Evolutionary conservation across 1,140 invertebrate species (phyloP), one percentile per base, ranked within the genome.

Genomic region (Oryctes rhinoceros): DNA sequence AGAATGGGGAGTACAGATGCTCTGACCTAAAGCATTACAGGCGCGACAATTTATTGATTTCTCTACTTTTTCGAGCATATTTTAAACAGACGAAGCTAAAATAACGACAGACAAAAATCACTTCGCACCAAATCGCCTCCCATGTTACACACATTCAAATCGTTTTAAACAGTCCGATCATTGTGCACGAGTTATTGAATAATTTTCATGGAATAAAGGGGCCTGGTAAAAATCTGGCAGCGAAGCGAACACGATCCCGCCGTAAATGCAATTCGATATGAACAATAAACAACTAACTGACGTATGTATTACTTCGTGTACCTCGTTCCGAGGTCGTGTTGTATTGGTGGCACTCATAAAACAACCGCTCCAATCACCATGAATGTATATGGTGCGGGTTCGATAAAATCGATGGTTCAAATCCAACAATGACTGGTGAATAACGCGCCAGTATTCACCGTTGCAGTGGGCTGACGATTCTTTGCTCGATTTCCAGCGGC

Each of bases 251-350:
- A 15, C 15, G 53, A 59, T n/a, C 15, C n/a, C 53, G 53, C 53
- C 53, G 53, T 59, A 59, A 59, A 59, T 59, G 53, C 53, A 18
- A 59, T 59, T 59, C 53, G 15, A 59, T 59, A 59, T 18, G 53
- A 59, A 59, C 53, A 59, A 59, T 59, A 59, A 59, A 59, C 53
- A 59, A 59, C 18, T 15, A 59, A 59, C 18, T 59, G 53, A 15
- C 24, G 24, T 30, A 30, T 30, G 24, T 30, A 59, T 15, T 59
- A 59, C 53, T 18, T 59, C 53, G 39, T 10, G 39, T 44, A 59
- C 53, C 53, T 18, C 53, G 18, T 59, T 59, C 15, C 53, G 18
- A n/a, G 15, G 53, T 18, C 53, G 53, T 59, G 13, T 59, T 15
- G 53, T 18, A 59, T 59, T 59, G 18, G 18, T 59, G 15, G 53